A percentile compares a stretch with the other conserved stretches of the same genome.
Evolutionary conservation across 2,797 vertebrate species (phyloP).

Genomic region (Coccyzus lansbergi): DNA sequence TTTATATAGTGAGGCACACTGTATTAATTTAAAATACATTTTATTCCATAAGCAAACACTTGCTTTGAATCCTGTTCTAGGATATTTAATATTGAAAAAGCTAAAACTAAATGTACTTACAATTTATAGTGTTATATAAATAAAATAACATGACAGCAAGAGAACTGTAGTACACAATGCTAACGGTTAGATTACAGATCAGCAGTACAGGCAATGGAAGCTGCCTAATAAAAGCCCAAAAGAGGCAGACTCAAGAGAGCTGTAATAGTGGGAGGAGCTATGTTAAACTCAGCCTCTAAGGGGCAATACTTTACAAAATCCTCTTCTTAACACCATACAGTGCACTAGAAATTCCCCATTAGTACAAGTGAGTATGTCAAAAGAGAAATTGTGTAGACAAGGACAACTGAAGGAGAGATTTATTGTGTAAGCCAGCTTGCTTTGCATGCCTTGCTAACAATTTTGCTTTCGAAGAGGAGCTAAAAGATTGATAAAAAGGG

Average conservation of each 20-base stretch:
- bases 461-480: too few relatives aligned
- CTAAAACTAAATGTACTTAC: not conserved
- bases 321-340: too few relatives aligned
- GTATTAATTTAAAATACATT: not conserved
- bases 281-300: not conserved
- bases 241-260: not conserved
- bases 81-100: not conserved
- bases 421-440: too few relatives aligned
- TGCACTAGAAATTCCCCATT: too few relatives aligned
- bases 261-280: not conserved
- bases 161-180: not conserved
- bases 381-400: too few relatives aligned
- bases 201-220: too few relatives aligned
- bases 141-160: not conserved
- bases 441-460: too few relatives aligned
- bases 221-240: not conserved
- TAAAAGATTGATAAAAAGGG: too few relatives aligned
- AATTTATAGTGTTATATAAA: not conserved
- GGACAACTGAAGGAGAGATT: too few relatives aligned
- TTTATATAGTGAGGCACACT: not conserved
- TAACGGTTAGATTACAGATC: not conserved
- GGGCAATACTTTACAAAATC: not conserved
- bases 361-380: too few relatives aligned
- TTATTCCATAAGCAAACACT: not conserved
- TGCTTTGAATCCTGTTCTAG: not conserved